These are phyloP conservation scores for Chymomyza fuscimana DNA, from an alignment of 2,888 invertebrate genomes.

Conservation along the genomic window DNA sequence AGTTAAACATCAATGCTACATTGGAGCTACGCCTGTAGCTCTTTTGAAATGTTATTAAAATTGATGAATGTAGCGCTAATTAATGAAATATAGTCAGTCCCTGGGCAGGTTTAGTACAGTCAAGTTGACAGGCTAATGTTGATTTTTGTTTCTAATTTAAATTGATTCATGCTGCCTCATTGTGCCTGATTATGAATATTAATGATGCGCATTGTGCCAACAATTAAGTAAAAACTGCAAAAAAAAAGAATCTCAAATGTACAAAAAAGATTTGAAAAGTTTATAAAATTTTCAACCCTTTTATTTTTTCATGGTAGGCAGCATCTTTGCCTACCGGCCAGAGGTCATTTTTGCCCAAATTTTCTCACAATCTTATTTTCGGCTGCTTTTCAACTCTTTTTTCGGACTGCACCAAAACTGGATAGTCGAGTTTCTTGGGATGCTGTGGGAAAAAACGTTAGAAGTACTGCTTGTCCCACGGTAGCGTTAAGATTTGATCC, in stretches of 20 bases:
- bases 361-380: slow-evolving; percentile 69
- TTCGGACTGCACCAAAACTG: slow-evolving; percentile 39
- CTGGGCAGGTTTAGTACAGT: slow-evolving; percentile 37
- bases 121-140: slow-evolving; percentile 37
- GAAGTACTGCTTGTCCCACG: neutral
- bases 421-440: slow-evolving; percentile 55
- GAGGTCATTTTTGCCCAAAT: slow-evolving; percentile 66
- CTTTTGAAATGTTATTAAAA: slow-evolving; percentile 75
- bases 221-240: neutral
- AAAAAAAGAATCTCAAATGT: neutral
- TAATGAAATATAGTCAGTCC: slow-evolving; percentile 50
- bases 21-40: neutral
- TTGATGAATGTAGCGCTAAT: slow-evolving; percentile 78
- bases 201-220: slow-evolving; percentile 59
- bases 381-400: slow-evolving; percentile 61
- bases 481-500: slow-evolving; percentile 28
- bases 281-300: neutral
- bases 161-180: slow-evolving; percentile 45
- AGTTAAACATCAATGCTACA: slow-evolving; percentile 4
- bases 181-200: slow-evolving; percentile 53
- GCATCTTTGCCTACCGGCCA: slow-evolving; percentile 66
- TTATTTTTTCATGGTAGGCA: slow-evolving; percentile 19
- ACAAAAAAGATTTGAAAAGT: neutral
- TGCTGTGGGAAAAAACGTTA: slow-evolving; percentile 58
- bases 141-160: slow-evolving; percentile 56